Base-by-base conservation (phyloP, 35 echinoderm and acorn worm genomes). In the Acanthaster planci region DNA sequence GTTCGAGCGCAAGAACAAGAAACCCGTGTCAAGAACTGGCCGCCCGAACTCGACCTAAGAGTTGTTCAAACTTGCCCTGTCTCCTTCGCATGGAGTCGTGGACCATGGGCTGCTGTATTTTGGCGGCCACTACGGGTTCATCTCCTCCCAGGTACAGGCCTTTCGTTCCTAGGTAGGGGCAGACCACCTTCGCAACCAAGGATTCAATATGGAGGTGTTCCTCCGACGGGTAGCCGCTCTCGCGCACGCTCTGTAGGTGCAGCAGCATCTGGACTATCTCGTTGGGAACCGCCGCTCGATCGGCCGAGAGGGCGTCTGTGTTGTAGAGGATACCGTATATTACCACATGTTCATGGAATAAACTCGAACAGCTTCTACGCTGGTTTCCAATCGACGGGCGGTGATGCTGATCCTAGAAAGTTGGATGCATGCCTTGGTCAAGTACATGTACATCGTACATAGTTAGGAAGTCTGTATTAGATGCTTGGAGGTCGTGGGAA, bases 191-290 rank as follows among this genome's bases (percentile, higher is more conserved):
- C 0, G 94, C 94, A 12, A 97, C 90, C 22, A 97, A 52, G 2
- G 82, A 78, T 56, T 97, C 94, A 1, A 97, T 60, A 68, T 89
- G 85, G 2, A 97, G 67, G 44, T 86, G 92, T 26, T 97, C 86
- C 16, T 92, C 90, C 0, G 90, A 83, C 4, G 90, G 90, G 15
- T 76, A 42, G 19, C 60, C 38, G 10, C 58, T 47, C 16, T 97
- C 94, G 22, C 87, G 94, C 31, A 97, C 87, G 35, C 84, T 88
- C 76, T 97, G 94, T 0, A 97, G 86, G 35, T 93, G 82, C 1
- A 97, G 87, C 39, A 97, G 55, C 87, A 97, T 89, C 51, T 97
- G 94, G 1, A 79, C 76, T 51, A 97, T 92, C 52, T 93, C 90
- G 7, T 72, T 52, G 35, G 93, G 89, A 53, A 95, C 76, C 37